These are phyloP conservation scores for Erythrocebus patas DNA, from an alignment of 2,113 vertebrate species.

Conservation along the genomic window DNA sequence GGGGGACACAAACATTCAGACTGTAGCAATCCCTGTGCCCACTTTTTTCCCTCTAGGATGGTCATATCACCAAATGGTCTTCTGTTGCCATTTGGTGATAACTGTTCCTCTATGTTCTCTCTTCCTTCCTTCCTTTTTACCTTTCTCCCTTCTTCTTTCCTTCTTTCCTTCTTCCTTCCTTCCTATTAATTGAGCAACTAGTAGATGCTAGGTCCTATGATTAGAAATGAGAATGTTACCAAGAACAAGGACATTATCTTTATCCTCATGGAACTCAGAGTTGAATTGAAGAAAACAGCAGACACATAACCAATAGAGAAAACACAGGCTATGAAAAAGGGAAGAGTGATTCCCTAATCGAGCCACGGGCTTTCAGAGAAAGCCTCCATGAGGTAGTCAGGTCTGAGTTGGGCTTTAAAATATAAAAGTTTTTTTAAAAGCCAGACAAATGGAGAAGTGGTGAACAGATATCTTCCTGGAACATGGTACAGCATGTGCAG, in stretches of 20 bases:
- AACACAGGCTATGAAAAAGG: not conserved
- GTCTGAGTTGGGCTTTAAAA: not conserved
- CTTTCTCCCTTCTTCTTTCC: rapidly evolving
- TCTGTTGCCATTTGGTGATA: not conserved
- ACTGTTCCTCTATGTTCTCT: not conserved
- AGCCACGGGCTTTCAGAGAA: not conserved
- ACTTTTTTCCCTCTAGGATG: no score
- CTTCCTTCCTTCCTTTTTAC: rapidly evolving
- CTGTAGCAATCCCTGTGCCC: no score
- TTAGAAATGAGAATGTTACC: not conserved
- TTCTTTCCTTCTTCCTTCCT: not conserved
- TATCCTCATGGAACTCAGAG: not conserved
- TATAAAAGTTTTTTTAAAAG: no score
- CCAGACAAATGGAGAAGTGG: not conserved
- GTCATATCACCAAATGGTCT: not conserved
- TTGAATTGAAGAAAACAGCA: not conserved
- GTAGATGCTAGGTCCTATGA: not conserved
- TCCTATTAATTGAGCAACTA: not conserved
- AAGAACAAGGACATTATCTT: not conserved
- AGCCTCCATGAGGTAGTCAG: not conserved
- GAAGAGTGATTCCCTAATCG: not conserved
- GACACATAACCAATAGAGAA: not conserved
- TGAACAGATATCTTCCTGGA: not conserved
- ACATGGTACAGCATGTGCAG: not conserved
- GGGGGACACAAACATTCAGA: no score